Percentiles rank a stretch among this genome's conserved stretches.
phyloP scores from a whole-genome alignment of 2,797 vertebrate species.

The Anas acuta region DNA sequence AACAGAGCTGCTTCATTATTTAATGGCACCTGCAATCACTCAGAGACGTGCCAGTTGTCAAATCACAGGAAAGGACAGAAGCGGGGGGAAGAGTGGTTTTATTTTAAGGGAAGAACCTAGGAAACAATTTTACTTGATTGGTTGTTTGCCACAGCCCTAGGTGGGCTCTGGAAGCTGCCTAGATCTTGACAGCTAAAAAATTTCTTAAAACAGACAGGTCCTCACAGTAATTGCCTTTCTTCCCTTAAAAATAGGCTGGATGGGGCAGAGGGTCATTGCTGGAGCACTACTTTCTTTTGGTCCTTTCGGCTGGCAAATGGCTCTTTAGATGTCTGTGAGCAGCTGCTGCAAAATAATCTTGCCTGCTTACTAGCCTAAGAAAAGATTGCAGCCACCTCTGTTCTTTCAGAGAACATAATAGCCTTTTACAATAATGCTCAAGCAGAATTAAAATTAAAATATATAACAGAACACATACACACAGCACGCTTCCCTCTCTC shows the following conservation, averaged over 20 bases:
- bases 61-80: background rate
- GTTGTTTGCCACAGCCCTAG: background rate
- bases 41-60: background rate
- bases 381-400: background rate
- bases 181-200: background rate
- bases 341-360: background rate
- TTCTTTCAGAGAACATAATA: background rate
- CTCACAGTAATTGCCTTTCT: slow-evolving; percentile 1
- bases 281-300: background rate
- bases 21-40: slow-evolving; percentile 8
- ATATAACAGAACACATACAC: background rate
- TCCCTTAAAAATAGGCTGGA: background rate
- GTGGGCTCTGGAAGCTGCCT: background rate
- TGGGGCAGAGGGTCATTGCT: background rate
- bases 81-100: background rate
- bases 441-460: background rate
- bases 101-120: background rate
- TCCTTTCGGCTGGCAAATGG: background rate
- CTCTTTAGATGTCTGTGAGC: background rate
- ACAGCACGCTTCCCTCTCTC: background rate
- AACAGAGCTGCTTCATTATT: slow-evolving; percentile 26
- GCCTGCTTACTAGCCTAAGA: background rate
- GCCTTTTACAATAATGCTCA: background rate
- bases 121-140: background rate
- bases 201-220: background rate